Evolutionary conservation across 2,888 invertebrate genomes (phyloP).

Genomic region (Furcula furcula): DNA sequence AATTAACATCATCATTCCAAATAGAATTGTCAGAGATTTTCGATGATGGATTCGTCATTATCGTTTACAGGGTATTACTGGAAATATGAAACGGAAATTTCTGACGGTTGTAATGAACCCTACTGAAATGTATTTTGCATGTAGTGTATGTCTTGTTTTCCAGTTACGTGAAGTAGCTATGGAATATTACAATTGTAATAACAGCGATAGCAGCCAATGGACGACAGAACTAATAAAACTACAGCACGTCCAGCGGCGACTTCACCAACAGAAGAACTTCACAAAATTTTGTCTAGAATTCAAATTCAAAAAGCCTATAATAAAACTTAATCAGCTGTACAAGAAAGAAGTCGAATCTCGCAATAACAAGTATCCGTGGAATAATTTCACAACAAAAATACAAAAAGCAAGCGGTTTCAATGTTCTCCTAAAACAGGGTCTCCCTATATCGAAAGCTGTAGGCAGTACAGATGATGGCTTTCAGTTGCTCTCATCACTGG

Average conservation of each 20-base stretch:
- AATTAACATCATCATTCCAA: too few species aligned
- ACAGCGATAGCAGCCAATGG: slow-evolving; percentile 73
- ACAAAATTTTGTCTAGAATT: slow-evolving; percentile 60
- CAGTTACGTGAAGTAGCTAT: slow-evolving; percentile 88
- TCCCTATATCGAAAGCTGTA: slow-evolving; percentile 48
- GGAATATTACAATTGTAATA: slow-evolving; percentile 86
- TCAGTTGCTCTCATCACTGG: slow-evolving; percentile 47
- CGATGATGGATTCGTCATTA: too few species aligned
- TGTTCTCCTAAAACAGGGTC: slow-evolving; percentile 59
- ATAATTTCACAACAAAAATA: slow-evolving; percentile 55
- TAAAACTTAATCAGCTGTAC: slow-evolving; percentile 35
- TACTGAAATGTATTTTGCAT: too few species aligned
- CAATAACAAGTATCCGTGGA: slow-evolving; percentile 71
- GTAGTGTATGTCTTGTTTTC: too few species aligned
- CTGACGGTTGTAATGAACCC: too few species aligned
- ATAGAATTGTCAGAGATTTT: too few species aligned
- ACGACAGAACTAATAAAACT: slow-evolving; percentile 65
- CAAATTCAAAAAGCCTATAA: slow-evolving; percentile 50
- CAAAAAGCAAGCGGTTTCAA: slow-evolving; percentile 52
- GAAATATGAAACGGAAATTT: too few species aligned
- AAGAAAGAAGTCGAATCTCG: slow-evolving; percentile 57
- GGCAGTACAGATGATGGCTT: slow-evolving; percentile 42
- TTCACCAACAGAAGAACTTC: slow-evolving; percentile 66
- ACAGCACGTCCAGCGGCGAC: slow-evolving; percentile 62
- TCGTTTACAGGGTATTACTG: too few species aligned